Evolutionary conservation across 2,797 vertebrate genomes (phyloP), one percentile per base, ranked within the genome.

Genomic region (Xenops minutus): DNA sequence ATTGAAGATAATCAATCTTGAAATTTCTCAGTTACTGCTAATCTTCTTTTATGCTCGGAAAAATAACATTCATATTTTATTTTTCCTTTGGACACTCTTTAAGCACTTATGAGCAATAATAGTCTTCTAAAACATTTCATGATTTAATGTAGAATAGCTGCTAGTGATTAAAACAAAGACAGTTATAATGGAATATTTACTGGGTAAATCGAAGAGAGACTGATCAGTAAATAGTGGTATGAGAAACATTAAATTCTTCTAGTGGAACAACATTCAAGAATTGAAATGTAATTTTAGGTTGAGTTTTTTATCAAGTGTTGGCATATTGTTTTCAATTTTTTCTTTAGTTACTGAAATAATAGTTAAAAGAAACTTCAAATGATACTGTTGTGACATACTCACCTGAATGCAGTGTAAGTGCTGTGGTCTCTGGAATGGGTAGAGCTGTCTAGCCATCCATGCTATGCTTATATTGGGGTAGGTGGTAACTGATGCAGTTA

Each of bases 41-140:
- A 77, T 87, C 34, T 66, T 77, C 30, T 86, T 83, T 82, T 80
- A 44, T 10, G 23, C 41, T 67, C 81, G 56, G 36, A 64, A 92
- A 91, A 87, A 67, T 69, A 90, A 26, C 20, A 83, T 74, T 86
- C 12, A 27, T 95, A 80, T 88, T 94, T 93, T 87, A 88, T 89
- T 92, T 92, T 95, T 75, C 24, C 55, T 59, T 75, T 75, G 64
- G 64, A 93, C 22, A 39, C 72, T 81, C 94, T 37, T 84, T 54
- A 85, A 90, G 64, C 39, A 36, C 49, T 91, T 89, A 37, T 0
- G 10, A 84, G 51, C 74, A 92, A 54, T 75, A 87, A 36, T 44
- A 67, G 7, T 64, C 22, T 88, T 71, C 37, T 90, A 64, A 85
- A 86, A 79, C 37, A 41, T 78, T 86, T 72, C 32, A 26, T 85